Base-by-base conservation (phyloP, 1,140 invertebrate species). In the Leptinotarsa lineolata region DNA sequence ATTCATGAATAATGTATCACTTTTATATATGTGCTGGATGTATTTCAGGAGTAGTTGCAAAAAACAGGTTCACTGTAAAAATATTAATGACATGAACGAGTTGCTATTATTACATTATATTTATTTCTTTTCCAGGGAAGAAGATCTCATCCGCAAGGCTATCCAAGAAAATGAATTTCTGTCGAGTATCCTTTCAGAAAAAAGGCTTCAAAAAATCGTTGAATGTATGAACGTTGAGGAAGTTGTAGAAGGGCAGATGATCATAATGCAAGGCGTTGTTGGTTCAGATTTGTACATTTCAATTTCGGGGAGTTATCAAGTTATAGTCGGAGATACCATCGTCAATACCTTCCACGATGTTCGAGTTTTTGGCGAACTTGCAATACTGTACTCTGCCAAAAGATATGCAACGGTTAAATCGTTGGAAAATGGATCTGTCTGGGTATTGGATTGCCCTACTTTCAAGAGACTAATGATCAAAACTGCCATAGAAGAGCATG, bases 341-440 rank as follows among this genome's bases (percentile, higher is more conserved):
- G 20, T 92, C 15, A 89, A 96, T 46, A 92, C 92, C 63, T 94
- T 98, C 82, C 91, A 92, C 2, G 89, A 92, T 0, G 95, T 94
- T 16, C 92, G 94, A 76, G 95, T 94, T 1, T 98, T 98, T 84
- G 96, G 96, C 22, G 96, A 98, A 87, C 86, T 98, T 39, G 96
- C 96, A 3, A 93, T 97, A 79, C 86, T 98, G 5, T 98, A 97
- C 85, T 97, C 96, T 86, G 95, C 95, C 39, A 95, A 94, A 77
- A 86, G 96, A 80, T 92, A 94, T 61, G 94, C 95, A 22, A 93
- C 94, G 5, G 92, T 97, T 70, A 88, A 89, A 88, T 94, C 93
- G 65, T 88, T 93, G 72, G 92, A 89, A n/a, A 86, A 91, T 79
- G 93, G 94, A 48, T 91, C 92, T 81, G 89, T 97, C 77, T 97